These are phyloP conservation scores for Carcharodon carcharias DNA, from an alignment of 2,797 vertebrate species.

Conservation along the genomic window DNA sequence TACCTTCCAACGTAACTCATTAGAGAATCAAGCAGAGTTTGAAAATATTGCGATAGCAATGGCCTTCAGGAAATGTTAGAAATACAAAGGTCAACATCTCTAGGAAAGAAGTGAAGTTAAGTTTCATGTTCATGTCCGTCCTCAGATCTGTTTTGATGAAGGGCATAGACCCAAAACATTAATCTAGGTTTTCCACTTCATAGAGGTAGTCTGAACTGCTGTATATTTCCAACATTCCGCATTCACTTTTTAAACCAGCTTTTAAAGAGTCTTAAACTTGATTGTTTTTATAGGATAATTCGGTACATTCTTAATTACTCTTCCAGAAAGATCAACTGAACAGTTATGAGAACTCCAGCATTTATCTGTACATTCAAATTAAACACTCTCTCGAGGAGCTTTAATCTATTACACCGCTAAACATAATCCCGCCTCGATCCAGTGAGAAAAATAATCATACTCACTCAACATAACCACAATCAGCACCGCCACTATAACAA, in stretches of 20 bases:
- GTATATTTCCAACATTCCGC: background rate
- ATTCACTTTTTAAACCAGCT: background rate
- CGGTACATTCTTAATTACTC: background rate
- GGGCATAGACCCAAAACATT: background rate
- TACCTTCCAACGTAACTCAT: background rate
- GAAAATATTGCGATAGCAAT: background rate
- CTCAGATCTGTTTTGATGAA: background rate
- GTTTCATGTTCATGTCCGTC: background rate
- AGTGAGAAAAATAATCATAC: background rate
- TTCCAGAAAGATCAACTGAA: background rate
- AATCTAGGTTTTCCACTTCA: background rate
- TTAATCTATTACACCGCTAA: background rate
- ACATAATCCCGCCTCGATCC: background rate
- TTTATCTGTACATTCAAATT: background rate
- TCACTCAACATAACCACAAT: background rate
- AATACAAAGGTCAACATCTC: background rate
- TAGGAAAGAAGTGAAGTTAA: background rate
- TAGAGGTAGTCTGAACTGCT: background rate
- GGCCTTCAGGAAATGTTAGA: background rate
- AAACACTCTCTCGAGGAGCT: background rate
- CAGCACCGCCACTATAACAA: background rate
- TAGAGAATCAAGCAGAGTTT: background rate
- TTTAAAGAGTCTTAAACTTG: background rate
- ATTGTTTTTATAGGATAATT: no score
- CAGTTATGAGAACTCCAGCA: background rate